Evolutionary conservation across 2,113 vertebrate genomes (phyloP).

Genomic region (Ophthalmolycus amberensis): DNA sequence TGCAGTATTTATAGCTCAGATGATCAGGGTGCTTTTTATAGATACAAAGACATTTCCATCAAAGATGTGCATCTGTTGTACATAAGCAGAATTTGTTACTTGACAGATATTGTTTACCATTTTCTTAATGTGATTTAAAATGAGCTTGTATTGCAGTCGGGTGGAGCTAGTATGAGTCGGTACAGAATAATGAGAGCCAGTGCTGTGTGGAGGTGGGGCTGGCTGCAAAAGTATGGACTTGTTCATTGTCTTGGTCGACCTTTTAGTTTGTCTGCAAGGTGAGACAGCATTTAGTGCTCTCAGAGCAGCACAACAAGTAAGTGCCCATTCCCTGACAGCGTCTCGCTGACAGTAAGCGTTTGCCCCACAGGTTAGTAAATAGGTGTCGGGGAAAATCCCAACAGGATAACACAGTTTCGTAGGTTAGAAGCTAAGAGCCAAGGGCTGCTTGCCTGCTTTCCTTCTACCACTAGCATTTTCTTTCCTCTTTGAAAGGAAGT

Average conservation of each 20-base stretch:
- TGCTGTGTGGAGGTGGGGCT: not conserved
- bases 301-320: slow-evolving; percentile 75
- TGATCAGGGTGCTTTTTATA: slow-evolving; percentile 46
- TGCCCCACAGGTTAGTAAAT: slow-evolving; percentile 62
- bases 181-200: not conserved
- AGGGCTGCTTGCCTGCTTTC: slow-evolving; percentile 48
- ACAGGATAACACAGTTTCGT: slow-evolving; percentile 56
- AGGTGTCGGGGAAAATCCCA: slow-evolving; percentile 50
- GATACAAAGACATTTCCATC: slow-evolving; percentile 30
- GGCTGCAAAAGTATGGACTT: slow-evolving; percentile 15
- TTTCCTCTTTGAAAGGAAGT: slow-evolving; percentile 74
- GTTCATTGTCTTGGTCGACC: slow-evolving; percentile 53
- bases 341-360: slow-evolving; percentile 55
- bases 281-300: slow-evolving; percentile 68
- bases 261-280: slow-evolving; percentile 71
- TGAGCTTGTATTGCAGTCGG: slow-evolving; percentile 20
- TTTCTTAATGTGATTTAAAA: slow-evolving; percentile 30
- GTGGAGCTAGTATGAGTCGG: slow-evolving; percentile 10
- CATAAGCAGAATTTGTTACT: slow-evolving; percentile 30
- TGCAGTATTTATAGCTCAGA: slow-evolving; percentile 52
- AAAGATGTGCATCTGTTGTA: slow-evolving; percentile 22
- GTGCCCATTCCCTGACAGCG: slow-evolving; percentile 67
- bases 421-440: slow-evolving; percentile 54
- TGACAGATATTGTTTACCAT: slow-evolving; percentile 37
- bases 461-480: slow-evolving; percentile 58